Evolutionary conservation across 2,113 vertebrate species (phyloP).

Genomic region (Otus sunia): DNA sequence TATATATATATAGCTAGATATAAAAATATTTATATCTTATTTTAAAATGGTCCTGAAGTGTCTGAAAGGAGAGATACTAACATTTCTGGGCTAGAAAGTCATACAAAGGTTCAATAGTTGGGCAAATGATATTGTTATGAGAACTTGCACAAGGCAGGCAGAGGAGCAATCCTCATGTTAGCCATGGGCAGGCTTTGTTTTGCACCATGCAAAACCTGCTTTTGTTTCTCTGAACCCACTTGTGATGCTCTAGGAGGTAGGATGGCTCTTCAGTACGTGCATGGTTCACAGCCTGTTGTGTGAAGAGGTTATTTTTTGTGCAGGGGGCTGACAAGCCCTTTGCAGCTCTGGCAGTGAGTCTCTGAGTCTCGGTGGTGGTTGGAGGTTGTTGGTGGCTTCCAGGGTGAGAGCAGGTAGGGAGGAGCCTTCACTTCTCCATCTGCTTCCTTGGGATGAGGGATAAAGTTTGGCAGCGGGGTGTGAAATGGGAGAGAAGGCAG

Average conservation of each 20-base stretch:
- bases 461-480: neutral
- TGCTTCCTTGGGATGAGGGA: neutral
- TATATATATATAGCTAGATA: neutral
- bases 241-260: neutral
- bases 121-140: neutral
- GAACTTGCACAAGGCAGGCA: neutral
- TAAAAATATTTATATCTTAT: neutral
- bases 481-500: neutral
- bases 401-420: neutral
- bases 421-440: neutral
- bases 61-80: neutral
- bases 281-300: neutral
- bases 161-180: neutral
- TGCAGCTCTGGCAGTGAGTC: neutral
- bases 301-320: neutral
- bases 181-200: neutral
- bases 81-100: neutral
- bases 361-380: neutral
- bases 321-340: neutral
- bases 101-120: neutral
- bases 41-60: neutral
- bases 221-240: neutral
- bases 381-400: neutral
- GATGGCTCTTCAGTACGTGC: neutral
- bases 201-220: neutral